phyloP scores from a whole-genome alignment of 2,113 vertebrate genomes.

The Monarcha castaneiventris region DNA sequence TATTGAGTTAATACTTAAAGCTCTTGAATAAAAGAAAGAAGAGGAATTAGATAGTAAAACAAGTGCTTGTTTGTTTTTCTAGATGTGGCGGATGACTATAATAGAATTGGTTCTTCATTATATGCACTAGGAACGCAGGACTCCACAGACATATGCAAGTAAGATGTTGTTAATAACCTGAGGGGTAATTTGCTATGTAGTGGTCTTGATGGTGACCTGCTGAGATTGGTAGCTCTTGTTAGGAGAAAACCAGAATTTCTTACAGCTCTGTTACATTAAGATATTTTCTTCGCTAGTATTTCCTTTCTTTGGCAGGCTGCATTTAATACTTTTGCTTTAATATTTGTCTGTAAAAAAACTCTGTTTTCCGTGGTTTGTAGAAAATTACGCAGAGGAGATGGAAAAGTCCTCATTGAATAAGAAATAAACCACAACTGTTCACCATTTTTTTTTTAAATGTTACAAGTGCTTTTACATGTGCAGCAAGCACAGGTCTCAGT shows the following conservation, averaged over 20 bases:
- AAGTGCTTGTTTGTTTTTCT: conserved; percentile 53
- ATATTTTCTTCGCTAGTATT: neutral
- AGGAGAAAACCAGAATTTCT: neutral
- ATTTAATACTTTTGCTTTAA: neutral
- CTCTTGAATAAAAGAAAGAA: neutral
- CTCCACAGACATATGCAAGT: conserved; percentile 98
- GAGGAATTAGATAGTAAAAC: conserved; percentile 26
- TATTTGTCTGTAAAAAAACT: neutral
- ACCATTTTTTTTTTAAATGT: neutral
- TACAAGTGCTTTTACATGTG: neutral
- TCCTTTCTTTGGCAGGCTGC: neutral
- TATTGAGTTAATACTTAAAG: neutral
- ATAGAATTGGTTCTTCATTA: conserved; percentile 96
- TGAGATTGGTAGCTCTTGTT: neutral
- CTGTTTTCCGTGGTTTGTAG: neutral
- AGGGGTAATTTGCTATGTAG: neutral
- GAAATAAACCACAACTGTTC: neutral
- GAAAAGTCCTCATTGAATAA: neutral
- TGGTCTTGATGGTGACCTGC: neutral
- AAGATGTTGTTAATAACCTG: conserved; percentile 61
- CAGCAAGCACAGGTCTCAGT: neutral
- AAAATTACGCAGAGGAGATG: neutral
- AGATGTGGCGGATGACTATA: conserved; percentile 96
- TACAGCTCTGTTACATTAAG: neutral
- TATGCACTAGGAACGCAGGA: conserved; percentile 96